A percentile compares a stretch with the other conserved stretches of the same genome.
Conservation (phyloP, 2,797 vertebrate species). For the Morus bassanus region DNA sequence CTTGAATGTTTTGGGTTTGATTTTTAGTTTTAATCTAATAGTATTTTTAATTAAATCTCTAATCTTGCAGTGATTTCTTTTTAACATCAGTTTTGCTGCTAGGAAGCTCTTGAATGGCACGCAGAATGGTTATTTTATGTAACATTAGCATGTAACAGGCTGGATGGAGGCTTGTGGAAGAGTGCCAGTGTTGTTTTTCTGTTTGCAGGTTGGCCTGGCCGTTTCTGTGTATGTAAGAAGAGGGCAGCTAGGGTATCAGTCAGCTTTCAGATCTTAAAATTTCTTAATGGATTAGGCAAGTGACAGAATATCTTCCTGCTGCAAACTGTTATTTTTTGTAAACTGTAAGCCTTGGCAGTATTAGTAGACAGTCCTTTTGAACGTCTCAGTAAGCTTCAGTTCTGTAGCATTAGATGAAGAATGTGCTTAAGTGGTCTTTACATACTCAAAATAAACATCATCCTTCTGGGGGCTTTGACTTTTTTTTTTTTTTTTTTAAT, state of each 20-base stretch:
- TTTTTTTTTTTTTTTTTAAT: not conserved
- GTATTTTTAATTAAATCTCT: not conserved
- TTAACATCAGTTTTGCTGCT: not conserved
- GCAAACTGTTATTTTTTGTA: not conserved
- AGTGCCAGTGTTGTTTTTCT: conserved; percentile 7
- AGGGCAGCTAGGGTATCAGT: not conserved
- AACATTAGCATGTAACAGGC: not conserved
- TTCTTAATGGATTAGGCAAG: not conserved
- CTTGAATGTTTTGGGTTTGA: not conserved
- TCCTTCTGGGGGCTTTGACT: not conserved
- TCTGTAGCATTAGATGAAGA: not conserved
- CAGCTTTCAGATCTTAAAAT: not conserved
- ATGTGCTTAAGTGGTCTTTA: not conserved
- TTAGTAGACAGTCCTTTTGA: not conserved
- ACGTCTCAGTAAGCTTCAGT: not conserved
- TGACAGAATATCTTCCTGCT: not conserved
- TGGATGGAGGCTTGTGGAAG: conserved; percentile 16
- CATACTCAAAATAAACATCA: not conserved
- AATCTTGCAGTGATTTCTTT: not conserved
- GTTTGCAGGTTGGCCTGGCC: conserved; percentile 6
- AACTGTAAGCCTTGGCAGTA: not conserved
- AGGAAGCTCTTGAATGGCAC: not conserved
- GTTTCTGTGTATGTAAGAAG: not conserved
- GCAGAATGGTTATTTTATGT: not conserved
- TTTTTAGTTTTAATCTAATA: not conserved